phyloP scores from a whole-genome alignment of 1,140 invertebrate genomes.

The Liolophura sinensis region DNA sequence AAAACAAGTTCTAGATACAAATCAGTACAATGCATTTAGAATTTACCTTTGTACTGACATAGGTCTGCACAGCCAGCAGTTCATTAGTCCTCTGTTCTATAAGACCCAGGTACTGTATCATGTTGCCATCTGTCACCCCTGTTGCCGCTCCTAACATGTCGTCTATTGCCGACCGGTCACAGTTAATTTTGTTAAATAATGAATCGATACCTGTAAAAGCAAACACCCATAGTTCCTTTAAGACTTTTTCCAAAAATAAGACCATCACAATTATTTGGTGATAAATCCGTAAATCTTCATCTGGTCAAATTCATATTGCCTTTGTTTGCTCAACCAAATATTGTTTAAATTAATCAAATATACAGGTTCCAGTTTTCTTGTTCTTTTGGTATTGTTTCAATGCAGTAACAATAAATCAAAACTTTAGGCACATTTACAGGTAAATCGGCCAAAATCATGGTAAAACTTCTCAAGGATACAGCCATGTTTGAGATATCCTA shows the following conservation, averaged over 20 bases:
- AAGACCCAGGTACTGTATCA: constrained; percentile 58
- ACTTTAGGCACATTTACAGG: no score
- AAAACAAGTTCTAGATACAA: background rate
- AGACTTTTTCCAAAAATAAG: no score
- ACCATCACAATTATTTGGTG: no score
- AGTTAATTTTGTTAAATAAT: constrained; percentile 57
- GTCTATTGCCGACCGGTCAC: constrained; percentile 55
- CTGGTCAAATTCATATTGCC: no score
- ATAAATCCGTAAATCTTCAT: no score
- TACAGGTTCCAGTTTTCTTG: no score
- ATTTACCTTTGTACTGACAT: constrained; percentile 48
- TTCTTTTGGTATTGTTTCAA: no score
- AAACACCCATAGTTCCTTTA: constrained; percentile 5
- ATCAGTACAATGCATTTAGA: background rate
- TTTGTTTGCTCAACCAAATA: no score
- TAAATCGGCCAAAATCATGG: no score
- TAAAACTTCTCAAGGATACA: background rate
- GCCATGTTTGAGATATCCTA: background rate
- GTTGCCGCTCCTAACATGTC: constrained; percentile 55
- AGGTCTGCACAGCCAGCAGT: constrained; percentile 52
- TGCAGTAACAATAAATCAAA: no score
- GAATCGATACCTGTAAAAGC: constrained; percentile 53
- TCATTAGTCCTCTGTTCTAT: constrained; percentile 60
- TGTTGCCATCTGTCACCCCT: constrained; percentile 55
- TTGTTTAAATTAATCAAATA: no score